Base-by-base conservation (phyloP, 2,888 invertebrate genomes). In the Andrena hattorfiana region DNA sequence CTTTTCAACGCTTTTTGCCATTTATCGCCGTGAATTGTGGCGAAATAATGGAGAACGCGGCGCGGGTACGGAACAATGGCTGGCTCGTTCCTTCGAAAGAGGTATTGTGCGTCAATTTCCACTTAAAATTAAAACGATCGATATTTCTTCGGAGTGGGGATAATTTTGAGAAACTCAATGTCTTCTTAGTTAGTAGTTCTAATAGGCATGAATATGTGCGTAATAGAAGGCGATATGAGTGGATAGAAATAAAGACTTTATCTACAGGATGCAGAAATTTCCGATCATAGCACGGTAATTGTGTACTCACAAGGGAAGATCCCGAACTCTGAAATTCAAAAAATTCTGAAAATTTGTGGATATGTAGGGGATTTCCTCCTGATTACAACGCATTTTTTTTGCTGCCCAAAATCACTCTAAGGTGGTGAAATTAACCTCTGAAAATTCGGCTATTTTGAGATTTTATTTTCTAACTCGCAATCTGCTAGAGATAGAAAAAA, bases 51-150 rank as follows among this genome's bases (percentile, higher is more conserved):
- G 78, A 10, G 42, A 42, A 48, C 70, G 48, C 28, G 28, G 35
- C 23, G 64, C 68, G 49, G 23, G 60, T 56, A 59, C 23, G 68
- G 32, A 76, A 79, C 64, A 76, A 77, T 72, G 26, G 59, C 30
- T 64, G 35, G 35, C 35, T 30, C 75, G 48, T 23, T 68, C 23
- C 48, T 26, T 59, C 54, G 42, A 28, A 16, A 63, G 30, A 63
- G 13, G 63, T 30, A 23, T 48, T 6, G 28, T 42, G 23, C 23
- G 42, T 64, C 28, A 35, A 35, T 77, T 48, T 13, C 8, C 63
- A 48, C 76, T 23, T 35, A 54, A 23, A 54, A 56, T 23, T 35
- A 42, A n/a, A 54, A 48, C 23, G 63, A 54, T 30, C 30, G 20
- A 76, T 62, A 42, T 64, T 54, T 20, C 3, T 13, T 51, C 20